Evolutionary conservation across 2,113 vertebrate species (phyloP).

Genomic region (Scatophagus argus): DNA sequence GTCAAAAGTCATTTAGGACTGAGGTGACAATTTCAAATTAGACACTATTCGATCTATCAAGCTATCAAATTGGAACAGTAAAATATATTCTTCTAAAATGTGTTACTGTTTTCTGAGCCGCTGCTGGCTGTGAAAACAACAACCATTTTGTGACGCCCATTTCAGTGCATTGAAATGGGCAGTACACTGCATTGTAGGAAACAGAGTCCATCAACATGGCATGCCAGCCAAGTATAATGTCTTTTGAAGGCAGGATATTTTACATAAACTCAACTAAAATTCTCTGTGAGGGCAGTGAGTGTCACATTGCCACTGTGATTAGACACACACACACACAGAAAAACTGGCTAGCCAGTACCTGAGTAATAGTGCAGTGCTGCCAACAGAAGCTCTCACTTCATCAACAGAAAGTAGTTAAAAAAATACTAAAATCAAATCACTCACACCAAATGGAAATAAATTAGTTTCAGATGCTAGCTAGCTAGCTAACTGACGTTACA

Average conservation of each 20-base stretch:
- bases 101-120: not conserved
- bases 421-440: too few species aligned
- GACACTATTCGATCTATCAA: not conserved
- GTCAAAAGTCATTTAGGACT: not conserved
- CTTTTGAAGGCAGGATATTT: not conserved
- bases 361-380: not conserved
- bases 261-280: not conserved
- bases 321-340: slow-evolving; percentile 3
- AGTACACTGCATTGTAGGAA: not conserved
- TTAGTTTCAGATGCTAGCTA: too few species aligned
- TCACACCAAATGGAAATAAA: too few species aligned
- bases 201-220: not conserved
- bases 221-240: not conserved
- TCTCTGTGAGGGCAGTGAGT: not conserved
- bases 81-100: too few species aligned
- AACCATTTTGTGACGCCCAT: too few species aligned
- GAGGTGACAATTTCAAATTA: not conserved
- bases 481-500: too few species aligned
- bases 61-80: too few species aligned
- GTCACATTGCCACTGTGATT: slow-evolving; percentile 9
- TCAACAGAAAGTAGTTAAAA: not conserved
- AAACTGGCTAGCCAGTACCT: not conserved
- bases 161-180: too few species aligned
- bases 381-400: not conserved
- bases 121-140: not conserved